Evolutionary conservation across 2,113 vertebrate genomes (phyloP).

Genomic region (Apteryx mantelli): DNA sequence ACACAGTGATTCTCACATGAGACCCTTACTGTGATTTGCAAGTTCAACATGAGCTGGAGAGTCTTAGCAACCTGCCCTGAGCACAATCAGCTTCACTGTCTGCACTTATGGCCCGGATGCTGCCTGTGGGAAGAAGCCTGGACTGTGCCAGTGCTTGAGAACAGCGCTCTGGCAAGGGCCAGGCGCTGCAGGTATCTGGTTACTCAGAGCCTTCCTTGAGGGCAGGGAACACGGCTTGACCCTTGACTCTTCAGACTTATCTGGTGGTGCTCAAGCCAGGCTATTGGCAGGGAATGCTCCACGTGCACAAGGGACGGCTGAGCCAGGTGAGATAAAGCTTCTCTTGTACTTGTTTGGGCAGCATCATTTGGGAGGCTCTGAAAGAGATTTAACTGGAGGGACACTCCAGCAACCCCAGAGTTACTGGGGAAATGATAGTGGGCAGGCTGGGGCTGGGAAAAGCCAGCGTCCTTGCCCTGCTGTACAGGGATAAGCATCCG

Average conservation of each 20-base stretch:
- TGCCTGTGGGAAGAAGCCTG: not conserved
- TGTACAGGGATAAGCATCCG: not conserved
- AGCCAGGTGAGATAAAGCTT: not conserved
- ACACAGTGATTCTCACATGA: no score
- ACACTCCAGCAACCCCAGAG: not conserved
- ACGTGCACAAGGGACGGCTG: not conserved
- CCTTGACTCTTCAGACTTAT: not conserved
- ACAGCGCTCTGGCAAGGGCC: not conserved
- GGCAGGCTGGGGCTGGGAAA: not conserved
- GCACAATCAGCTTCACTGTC: not conserved
- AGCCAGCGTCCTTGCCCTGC: not conserved
- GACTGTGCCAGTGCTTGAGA: accelerated
- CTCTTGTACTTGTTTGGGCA: not conserved
- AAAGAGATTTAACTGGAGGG: not conserved
- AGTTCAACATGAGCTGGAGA: not conserved
- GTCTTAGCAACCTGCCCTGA: not conserved
- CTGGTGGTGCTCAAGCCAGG: not conserved
- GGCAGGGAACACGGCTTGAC: not conserved
- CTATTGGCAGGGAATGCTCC: not conserved
- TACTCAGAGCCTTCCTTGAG: not conserved
- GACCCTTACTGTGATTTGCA: not conserved
- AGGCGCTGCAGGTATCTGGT: not conserved
- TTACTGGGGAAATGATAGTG: not conserved
- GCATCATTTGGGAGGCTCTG: not conserved
- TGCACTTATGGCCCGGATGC: not conserved